Evolutionary conservation across 2,113 vertebrate species (phyloP).

Genomic region (Rhinoderma darwinii): DNA sequence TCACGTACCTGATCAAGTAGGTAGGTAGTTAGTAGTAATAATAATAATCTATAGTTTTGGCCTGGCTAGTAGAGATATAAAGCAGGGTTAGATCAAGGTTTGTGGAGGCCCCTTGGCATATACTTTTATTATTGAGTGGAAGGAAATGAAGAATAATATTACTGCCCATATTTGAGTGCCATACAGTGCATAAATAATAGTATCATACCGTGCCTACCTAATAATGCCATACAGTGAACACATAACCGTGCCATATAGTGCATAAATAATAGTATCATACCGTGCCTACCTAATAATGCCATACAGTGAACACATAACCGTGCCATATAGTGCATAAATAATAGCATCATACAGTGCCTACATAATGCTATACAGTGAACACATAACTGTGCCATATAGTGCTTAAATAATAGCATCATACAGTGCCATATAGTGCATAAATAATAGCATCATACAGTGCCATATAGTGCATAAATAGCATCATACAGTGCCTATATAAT

Average conservation of each 20-base stretch:
- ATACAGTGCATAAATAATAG: no score
- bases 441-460: not conserved
- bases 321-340: not conserved
- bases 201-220: no score
- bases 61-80: not conserved
- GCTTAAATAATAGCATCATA: not conserved
- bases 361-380: not conserved
- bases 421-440: not conserved
- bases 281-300: no score
- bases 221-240: not conserved
- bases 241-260: not conserved
- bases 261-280: not conserved
- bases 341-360: not conserved
- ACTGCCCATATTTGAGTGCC: not conserved
- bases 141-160: not conserved
- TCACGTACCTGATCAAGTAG: no score
- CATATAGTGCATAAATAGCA: not conserved
- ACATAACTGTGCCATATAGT: not conserved
- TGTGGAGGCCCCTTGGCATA: not conserved
- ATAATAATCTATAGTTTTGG: not conserved
- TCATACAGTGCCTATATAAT: not conserved
- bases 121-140: not conserved
- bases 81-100: no score
- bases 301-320: no score
- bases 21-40: no score